Evolutionary conservation across 1,140 invertebrate genomes (phyloP).

Genomic region (Myzus persicae): DNA sequence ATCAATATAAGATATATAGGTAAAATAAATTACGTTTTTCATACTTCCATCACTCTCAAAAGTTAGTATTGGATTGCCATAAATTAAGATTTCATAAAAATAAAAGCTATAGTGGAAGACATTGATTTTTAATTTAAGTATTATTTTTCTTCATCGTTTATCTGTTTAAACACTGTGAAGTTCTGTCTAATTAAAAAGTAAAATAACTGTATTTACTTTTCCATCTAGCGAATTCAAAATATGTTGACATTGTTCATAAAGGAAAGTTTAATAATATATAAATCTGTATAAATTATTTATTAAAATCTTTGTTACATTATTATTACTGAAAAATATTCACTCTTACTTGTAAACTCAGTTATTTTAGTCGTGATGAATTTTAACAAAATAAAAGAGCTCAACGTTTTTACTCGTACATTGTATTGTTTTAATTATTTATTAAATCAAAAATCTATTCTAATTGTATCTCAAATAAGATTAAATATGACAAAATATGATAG

Average conservation of each 20-base stretch:
- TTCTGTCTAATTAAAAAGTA: neutral
- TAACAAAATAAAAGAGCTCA: neutral
- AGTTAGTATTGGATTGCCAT: neutral
- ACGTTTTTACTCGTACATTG: neutral
- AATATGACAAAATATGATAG: neutral
- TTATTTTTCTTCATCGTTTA: neutral
- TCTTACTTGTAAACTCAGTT: neutral
- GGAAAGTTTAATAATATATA: neutral
- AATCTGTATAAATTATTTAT: neutral
- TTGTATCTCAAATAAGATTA: neutral
- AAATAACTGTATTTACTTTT: neutral
- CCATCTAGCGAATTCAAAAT: neutral
- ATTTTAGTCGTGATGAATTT: neutral
- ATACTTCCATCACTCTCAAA: neutral
- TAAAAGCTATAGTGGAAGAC: neutral
- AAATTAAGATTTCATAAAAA: neutral
- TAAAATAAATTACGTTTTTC: neutral
- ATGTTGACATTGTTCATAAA: neutral
- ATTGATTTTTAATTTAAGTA: neutral
- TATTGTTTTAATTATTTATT: neutral
- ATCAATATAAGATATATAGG: neutral
- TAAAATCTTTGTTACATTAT: neutral
- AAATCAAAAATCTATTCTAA: neutral
- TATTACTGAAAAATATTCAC: neutral
- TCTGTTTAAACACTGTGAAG: too few species aligned